Percentiles rank a stretch among this genome's conserved stretches.
These are phyloP conservation scores for Bombus ignitus DNA, from an alignment of 1,140 invertebrate genomes.

Conservation along the genomic window DNA sequence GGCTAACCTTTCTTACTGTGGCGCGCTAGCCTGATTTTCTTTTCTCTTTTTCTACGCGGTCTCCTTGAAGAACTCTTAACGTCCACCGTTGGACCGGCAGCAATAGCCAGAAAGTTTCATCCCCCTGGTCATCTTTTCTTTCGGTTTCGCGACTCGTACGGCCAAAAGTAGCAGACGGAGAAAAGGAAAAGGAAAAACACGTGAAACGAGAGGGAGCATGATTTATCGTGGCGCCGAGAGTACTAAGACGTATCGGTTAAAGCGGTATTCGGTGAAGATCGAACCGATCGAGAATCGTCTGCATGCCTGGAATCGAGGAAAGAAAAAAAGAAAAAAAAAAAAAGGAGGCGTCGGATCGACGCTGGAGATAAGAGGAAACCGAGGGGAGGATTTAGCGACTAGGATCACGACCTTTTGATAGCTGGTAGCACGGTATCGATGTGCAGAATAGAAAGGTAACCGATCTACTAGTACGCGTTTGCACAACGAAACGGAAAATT, in stretches of 20 bases:
- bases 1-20: not conserved
- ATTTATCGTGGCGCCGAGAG: constrained; percentile 50
- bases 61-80: constrained; percentile 48
- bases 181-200: not conserved
- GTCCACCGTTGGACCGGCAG: constrained; percentile 11
- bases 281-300: not conserved
- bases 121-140: constrained; percentile 25
- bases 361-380: not conserved
- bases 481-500: not conserved
- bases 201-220: constrained; percentile 28
- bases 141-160: constrained; percentile 15
- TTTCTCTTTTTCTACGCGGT: constrained; percentile 11
- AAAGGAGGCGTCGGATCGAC: too few relatives aligned
- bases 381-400: too few relatives aligned
- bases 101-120: constrained; percentile 52
- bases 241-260: not conserved
- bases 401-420: too few relatives aligned
- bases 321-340: too few relatives aligned
- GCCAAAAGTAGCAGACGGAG: not conserved
- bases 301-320: not conserved
- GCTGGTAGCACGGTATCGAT: too few relatives aligned
- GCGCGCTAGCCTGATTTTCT: constrained; percentile 21
- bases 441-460: not conserved
- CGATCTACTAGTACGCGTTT: not conserved
- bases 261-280: not conserved